Conservation (phyloP, 2,797 vertebrate species). For the Garrulus glandarius region DNA sequence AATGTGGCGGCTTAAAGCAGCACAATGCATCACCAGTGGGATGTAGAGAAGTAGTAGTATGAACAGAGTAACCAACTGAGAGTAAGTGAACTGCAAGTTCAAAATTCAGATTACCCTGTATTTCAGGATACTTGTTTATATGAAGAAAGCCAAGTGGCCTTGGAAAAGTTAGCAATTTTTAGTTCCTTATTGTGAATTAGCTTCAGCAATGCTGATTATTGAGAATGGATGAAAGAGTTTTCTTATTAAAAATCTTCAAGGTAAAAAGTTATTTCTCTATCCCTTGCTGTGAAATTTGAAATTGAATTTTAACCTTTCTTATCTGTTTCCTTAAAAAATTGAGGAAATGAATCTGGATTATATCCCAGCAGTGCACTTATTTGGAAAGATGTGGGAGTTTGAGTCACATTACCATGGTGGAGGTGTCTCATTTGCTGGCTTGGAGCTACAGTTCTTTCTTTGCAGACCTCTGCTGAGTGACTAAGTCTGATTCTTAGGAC, state of each 20-base stretch:
- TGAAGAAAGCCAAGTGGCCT: neutral
- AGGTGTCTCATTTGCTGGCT: neutral
- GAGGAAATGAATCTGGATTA: neutral
- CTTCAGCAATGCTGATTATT: neutral
- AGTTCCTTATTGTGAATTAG: neutral
- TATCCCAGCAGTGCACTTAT: neutral
- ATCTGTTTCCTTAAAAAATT: neutral
- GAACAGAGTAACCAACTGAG: neutral
- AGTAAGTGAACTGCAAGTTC: neutral
- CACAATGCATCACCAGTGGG: neutral
- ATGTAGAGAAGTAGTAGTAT: neutral
- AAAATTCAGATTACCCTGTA: neutral
- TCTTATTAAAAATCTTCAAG: neutral
- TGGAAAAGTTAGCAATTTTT: neutral
- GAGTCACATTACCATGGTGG: neutral
- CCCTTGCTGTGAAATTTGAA: neutral
- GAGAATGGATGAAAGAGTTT: neutral
- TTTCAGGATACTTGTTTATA: neutral
- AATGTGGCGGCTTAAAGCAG: neutral
- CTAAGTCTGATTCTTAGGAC: neutral
- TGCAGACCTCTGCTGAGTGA: neutral
- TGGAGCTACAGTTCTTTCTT: neutral
- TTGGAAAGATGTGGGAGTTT: neutral
- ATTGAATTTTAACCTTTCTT: neutral
- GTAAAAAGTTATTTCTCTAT: neutral